Evolutionary conservation across 2,888 invertebrate genomes (phyloP), one percentile per base, ranked within the genome.

Genomic region (Drosophila trichaetosa): DNA sequence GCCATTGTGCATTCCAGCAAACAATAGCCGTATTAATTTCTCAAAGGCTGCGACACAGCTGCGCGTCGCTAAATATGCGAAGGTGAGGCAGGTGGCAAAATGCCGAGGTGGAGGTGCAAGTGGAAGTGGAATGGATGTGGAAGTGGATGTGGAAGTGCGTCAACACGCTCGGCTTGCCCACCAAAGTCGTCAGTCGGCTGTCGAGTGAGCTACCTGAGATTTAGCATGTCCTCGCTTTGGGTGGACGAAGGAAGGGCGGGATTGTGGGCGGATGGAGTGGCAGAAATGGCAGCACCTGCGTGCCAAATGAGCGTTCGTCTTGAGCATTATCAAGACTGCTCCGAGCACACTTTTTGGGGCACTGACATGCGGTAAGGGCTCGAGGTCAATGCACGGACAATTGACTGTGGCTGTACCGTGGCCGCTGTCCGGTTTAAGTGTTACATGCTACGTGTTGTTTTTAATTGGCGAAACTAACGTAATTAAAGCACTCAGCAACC

Each of bases 391-490:
- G 90, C 51, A 71, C 90, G 77, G 24, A 10, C 75, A 77, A 79
- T 85, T 77, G 83, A 60, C 61, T 54, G 40, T 66, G 72, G 38
- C 8, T 46, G 33, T 31, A 13, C 8, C n/a, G 29, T 21, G n/a
- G 36, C 18, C 27, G 34, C 18, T 29, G 21, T 57, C 46, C 62
- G 51, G 11, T 33, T 56, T 56, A n/a, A 38, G 58, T 29, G 42
- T 46, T 61, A 65, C 68, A 68, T 72, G 65, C 51, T 80, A 75
- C 74, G 69, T 83, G 74, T 71, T 77, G 66, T 72, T 77, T 83
- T 88, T 85, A 86, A 90, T 87, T 87, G 86, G 83, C 53, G 79
- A 79, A 81, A 68, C 73, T 81, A 89, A 88, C 76, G 88, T 79
- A 87, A 87, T 89, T 89, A 79, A 83, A 74, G 73, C 81, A 82